Percentiles rank a stretch among this genome's conserved stretches.
These are phyloP conservation scores for Chaetodon auriga DNA, from an alignment of 2,113 vertebrate genomes.

Conservation along the genomic window DNA sequence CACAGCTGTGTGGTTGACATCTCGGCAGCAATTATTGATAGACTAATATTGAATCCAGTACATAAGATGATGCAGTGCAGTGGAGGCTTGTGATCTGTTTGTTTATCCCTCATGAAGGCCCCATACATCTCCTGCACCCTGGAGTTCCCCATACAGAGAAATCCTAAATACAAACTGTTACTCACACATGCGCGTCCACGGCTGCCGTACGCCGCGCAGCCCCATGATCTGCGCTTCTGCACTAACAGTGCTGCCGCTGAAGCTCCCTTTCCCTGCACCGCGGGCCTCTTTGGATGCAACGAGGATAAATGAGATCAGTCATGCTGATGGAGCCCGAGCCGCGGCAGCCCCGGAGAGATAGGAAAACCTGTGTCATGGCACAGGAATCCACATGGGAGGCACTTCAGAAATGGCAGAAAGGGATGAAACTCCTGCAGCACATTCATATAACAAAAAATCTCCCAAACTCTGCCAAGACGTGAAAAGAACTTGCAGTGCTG, in stretches of 20 bases:
- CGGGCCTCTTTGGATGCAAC: conserved; percentile 57
- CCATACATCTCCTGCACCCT: conserved; percentile 46
- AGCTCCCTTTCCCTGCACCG: conserved; percentile 34
- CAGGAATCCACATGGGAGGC: conserved; percentile 63
- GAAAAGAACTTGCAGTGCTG: conserved; percentile 54
- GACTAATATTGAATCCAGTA: conserved; percentile 13
- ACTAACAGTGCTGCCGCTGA: conserved; percentile 19
- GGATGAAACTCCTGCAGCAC: conserved; percentile 56
- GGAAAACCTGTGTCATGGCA: conserved; percentile 62
- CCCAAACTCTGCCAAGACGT: conserved; percentile 45
- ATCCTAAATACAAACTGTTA: conserved; percentile 46
- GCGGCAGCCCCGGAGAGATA: conserved; percentile 54
- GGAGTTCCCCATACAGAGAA: conserved; percentile 36
- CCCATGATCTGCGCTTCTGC: conserved; percentile 50
- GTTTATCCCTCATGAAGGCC: conserved; percentile 43
- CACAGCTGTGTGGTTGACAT: conserved; percentile 26
- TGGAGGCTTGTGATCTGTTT: conserved; percentile 55
- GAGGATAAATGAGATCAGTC: conserved; percentile 75
- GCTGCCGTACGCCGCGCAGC: conserved; percentile 36
- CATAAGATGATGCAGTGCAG: conserved; percentile 26
- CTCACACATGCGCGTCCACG: conserved; percentile 37
- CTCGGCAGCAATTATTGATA: conserved; percentile 46
- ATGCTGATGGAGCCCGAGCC: conserved; percentile 62
- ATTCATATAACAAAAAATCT: conserved; percentile 42
- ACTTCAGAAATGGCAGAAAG: conserved; percentile 56